Evolutionary conservation across 1,140 invertebrate species (phyloP), one percentile per base, ranked within the genome.

Genomic region (Planococcus citri): DNA sequence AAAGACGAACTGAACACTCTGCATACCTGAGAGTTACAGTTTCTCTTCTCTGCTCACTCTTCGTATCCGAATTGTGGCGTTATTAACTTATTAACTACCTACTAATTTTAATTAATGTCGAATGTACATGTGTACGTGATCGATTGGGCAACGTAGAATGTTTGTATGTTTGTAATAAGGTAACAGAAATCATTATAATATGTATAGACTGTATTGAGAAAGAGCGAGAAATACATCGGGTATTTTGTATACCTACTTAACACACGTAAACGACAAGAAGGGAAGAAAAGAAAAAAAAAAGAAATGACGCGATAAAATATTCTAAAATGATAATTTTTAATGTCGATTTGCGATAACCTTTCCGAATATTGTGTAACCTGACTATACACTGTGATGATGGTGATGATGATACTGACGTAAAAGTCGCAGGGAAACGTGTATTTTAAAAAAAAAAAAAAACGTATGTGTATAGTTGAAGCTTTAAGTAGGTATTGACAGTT

Each of bases 201-300:
- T n/a, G n/a, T n/a, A n/a, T n/a, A n/a, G n/a, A n/a, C n/a, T n/a
- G n/a, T n/a, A n/a, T n/a, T n/a, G n/a, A n/a, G n/a, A n/a, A n/a
- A n/a, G n/a, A n/a, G n/a, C n/a, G n/a, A n/a, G n/a, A n/a, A n/a
- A n/a, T n/a, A n/a, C n/a, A n/a, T n/a, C n/a, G n/a, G n/a, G n/a
- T n/a, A n/a, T n/a, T n/a, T n/a, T n/a, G 6, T 21, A 60, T 20
- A 60, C 58, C n/a, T n/a, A 9, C n/a, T 8, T 9, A n/a, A 60
- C 4, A 60, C 6, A 60, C 6, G n/a, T 6, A 60, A 60, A 60
- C 4, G 27, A 12, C 14, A 24, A 67, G 27, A 4, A 67, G 3
- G n/a, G 22, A 24, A 29, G 27, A 67, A 21, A n/a, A 29, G 61
- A 67, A 67, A 67, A n/a, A 60, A 60, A 60, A n/a, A n/a, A 60